Conservation (phyloP, 2,113 vertebrate genomes). For the Corvus moneduloides region DNA sequence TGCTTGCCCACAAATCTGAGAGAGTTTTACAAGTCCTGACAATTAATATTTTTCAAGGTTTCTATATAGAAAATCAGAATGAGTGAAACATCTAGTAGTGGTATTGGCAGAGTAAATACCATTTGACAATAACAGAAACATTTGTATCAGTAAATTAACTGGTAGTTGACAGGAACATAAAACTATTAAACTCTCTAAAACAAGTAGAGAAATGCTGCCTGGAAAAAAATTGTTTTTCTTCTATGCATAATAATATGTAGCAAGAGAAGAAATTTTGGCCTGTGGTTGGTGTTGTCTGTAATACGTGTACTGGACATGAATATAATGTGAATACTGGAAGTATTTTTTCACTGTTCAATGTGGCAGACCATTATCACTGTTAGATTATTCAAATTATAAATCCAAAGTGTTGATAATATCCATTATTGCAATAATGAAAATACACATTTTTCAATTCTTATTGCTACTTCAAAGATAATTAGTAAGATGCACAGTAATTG, state of each 20-base stretch:
- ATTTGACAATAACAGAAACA: neutral
- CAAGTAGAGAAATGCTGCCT: neutral
- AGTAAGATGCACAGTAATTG: neutral
- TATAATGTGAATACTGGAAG: neutral
- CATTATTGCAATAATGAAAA: neutral
- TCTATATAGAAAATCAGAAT: neutral
- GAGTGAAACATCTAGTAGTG: neutral
- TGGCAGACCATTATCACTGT: neutral
- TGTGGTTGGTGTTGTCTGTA: neutral
- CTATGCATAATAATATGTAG: neutral
- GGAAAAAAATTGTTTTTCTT: neutral
- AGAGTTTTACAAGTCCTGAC: neutral
- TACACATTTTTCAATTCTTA: neutral
- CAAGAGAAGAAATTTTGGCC: neutral
- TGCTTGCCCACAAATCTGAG: neutral
- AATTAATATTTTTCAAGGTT: neutral
- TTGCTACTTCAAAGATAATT: neutral
- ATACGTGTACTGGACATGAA: neutral
- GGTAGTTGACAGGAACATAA: neutral
- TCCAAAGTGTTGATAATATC: neutral
- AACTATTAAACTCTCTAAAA: neutral
- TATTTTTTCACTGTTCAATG: neutral
- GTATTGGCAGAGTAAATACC: neutral
- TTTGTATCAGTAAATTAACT: neutral
- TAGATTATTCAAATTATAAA: neutral